Evolutionary conservation across 1,140 invertebrate genomes (phyloP).

Genomic region (Trichonephila clavipes): DNA sequence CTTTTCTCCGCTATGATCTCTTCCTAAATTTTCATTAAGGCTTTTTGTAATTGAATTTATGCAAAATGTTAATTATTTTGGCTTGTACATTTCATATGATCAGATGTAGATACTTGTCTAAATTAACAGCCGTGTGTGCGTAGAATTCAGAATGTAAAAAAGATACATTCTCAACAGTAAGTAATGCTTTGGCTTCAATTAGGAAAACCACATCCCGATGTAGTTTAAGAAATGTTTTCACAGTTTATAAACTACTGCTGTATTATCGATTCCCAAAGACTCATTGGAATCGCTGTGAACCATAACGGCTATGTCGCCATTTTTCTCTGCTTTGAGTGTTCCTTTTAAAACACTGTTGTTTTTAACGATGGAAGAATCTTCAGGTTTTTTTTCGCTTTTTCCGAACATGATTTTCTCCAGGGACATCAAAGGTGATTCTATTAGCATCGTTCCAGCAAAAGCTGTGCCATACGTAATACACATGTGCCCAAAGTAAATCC

Average conservation of each 20-base stretch:
- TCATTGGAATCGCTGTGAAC: constrained; percentile 17
- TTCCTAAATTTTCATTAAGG: no score
- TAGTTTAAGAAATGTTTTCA: neutral
- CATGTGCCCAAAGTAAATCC: constrained; percentile 68
- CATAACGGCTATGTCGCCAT: constrained; percentile 34
- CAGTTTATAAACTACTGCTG: constrained; percentile 2
- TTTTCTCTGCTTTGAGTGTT: constrained; percentile 23
- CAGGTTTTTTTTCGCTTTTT: neutral
- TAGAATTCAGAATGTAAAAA: no score
- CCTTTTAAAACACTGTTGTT: constrained; percentile 42
- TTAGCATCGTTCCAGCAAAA: constrained; percentile 65
- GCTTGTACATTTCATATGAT: no score
- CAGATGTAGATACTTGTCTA: no score
- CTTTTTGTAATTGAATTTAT: no score
- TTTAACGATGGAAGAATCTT: neutral
- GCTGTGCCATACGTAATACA: constrained; percentile 72
- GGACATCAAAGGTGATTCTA: constrained; percentile 76
- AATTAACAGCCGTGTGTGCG: no score
- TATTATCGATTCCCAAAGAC: constrained; percentile 30
- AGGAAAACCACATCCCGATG: no score
- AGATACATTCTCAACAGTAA: no score
- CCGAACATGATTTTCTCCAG: constrained; percentile 77
- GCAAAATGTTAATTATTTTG: no score
- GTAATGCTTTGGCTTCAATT: no score
- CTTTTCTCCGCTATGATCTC: no score